These are phyloP conservation scores for Pseudobourletiella spinata DNA, from an alignment of 1,140 invertebrate species.

Conservation along the genomic window DNA sequence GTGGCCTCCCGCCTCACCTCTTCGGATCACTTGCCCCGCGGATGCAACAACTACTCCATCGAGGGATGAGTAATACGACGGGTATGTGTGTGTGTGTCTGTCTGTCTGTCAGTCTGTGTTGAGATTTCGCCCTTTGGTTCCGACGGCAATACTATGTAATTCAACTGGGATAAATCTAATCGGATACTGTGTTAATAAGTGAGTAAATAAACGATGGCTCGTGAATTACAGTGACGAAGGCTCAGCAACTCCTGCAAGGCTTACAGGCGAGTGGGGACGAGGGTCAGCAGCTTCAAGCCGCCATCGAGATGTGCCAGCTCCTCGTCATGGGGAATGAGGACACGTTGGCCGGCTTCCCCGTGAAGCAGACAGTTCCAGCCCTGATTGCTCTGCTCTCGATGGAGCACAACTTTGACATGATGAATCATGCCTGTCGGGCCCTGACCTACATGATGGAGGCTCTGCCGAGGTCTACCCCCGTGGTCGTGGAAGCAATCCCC, in stretches of 20 bases:
- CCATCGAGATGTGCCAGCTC: constrained; percentile 98
- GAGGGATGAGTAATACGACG: constrained; percentile 78
- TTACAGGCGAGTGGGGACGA: constrained; percentile 91
- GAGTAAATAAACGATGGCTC: too few relatives aligned
- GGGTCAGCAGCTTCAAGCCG: constrained; percentile 90
- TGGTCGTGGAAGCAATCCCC: constrained; percentile 94
- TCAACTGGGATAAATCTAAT: constrained; percentile 2
- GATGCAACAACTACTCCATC: constrained; percentile 93
- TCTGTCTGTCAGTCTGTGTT: too few relatives aligned
- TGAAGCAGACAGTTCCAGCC: constrained; percentile 94
- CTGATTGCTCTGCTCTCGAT: constrained; percentile 77
- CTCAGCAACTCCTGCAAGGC: constrained; percentile 84
- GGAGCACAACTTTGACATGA: constrained; percentile 99
- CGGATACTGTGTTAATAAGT: neutral
- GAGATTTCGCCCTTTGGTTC: too few relatives aligned
- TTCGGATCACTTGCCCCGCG: constrained; percentile 89
- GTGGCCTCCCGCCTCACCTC: constrained; percentile 85
- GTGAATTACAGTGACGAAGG: constrained; percentile 67
- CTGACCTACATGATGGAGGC: constrained; percentile 99
- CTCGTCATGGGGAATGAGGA: constrained; percentile 99
- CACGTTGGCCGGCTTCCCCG: constrained; percentile 92
- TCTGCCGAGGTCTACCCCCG: constrained; percentile 85
- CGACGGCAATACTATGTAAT: neutral
- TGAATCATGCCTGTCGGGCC: constrained; percentile 97
- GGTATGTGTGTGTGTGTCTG: too few relatives aligned